Conservation (phyloP, 2,113 vertebrate genomes). For the Cryptomyrus ogoouensis region DNA sequence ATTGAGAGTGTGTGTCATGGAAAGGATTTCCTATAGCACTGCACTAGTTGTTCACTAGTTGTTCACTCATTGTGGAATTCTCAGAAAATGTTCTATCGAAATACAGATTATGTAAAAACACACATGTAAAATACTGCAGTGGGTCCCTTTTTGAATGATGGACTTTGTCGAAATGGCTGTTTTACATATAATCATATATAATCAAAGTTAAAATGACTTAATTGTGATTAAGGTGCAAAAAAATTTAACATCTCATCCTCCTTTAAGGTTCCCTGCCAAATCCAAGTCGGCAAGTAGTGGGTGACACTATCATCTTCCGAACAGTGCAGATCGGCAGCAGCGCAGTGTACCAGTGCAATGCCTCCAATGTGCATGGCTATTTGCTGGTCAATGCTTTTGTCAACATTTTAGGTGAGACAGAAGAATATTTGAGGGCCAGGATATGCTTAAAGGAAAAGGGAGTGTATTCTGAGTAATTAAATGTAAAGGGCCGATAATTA, state of each 20-base stretch:
- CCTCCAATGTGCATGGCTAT: slow-evolving; percentile 90
- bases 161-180: not conserved
- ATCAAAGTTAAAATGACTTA: not conserved
- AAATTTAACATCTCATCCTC: not conserved
- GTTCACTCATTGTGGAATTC: not conserved
- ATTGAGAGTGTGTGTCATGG: slow-evolving; percentile 66
- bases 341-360: slow-evolving; percentile 92
- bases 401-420: slow-evolving; percentile 76
- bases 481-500: not conserved
- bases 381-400: slow-evolving; percentile 91
- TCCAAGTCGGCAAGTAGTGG: slow-evolving; percentile 69
- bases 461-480: not conserved
- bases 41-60: not conserved
- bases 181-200: not conserved
- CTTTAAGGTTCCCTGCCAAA: slow-evolving; percentile 61
- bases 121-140: not conserved
- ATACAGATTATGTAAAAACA: not conserved
- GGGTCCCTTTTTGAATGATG: not conserved
- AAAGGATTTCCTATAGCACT: not conserved
- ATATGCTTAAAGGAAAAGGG: not conserved
- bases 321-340: slow-evolving; percentile 87
- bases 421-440: not conserved
- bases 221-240: not conserved
- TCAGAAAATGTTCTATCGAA: not conserved
- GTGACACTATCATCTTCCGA: slow-evolving; percentile 86